Evolutionary conservation across 2,113 vertebrate genomes (phyloP).

Genomic region (Anseranas semipalmata): DNA sequence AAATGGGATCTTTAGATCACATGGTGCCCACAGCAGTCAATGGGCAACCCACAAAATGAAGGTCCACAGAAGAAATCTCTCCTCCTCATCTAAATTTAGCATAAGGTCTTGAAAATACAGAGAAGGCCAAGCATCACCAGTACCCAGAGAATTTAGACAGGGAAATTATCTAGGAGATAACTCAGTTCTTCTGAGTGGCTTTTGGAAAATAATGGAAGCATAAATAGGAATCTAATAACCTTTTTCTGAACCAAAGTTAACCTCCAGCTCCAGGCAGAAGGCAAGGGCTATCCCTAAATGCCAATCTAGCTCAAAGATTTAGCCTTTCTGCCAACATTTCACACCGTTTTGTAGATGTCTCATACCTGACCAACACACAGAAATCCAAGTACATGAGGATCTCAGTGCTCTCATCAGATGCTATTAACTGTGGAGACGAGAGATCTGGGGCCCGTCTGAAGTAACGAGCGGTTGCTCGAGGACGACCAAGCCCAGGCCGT

Average conservation of each 20-base stretch:
- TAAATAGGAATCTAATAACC: background rate
- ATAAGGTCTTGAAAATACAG: background rate
- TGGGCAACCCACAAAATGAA: background rate
- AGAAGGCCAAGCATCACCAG: background rate
- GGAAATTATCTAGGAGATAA: background rate
- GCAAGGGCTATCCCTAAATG: background rate
- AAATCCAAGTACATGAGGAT: background rate
- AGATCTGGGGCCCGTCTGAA: background rate
- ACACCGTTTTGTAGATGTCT: background rate
- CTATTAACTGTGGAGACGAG: background rate
- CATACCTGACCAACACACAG: background rate
- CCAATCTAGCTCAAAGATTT: background rate
- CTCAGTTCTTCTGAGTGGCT: background rate
- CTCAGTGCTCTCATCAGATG: background rate
- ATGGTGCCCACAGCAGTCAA: background rate
- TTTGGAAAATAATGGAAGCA: background rate
- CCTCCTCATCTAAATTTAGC: slow-evolving; percentile 14
- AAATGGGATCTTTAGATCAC: background rate
- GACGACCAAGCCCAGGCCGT: background rate
- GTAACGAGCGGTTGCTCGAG: background rate
- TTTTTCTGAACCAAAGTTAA: background rate
- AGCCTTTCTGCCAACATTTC: background rate
- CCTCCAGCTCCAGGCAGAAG: background rate
- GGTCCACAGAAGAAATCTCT: background rate
- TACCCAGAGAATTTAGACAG: background rate